Conservation (phyloP, 2,888 invertebrate genomes). For the Lamellibrachia satsuma region DNA sequence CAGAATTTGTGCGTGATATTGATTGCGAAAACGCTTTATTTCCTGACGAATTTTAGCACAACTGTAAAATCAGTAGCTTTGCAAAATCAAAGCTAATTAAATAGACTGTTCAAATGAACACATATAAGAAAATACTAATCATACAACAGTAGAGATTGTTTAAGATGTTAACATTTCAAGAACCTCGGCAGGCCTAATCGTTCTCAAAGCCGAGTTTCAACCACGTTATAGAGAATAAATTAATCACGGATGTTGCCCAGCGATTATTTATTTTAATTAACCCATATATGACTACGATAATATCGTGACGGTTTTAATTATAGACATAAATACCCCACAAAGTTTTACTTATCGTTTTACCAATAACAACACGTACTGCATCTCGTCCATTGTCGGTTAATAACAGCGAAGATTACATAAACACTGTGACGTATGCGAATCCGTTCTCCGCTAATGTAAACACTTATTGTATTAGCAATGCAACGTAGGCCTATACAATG, state of each 20-base stretch:
- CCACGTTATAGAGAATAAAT: too few species aligned
- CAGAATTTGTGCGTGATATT: too few species aligned
- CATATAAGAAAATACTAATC: not conserved
- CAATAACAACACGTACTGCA: too few species aligned
- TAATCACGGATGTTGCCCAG: not conserved
- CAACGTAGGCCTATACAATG: not conserved
- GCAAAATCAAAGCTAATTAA: too few species aligned
- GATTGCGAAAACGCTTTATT: too few species aligned
- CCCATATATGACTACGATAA: not conserved
- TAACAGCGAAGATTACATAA: too few species aligned
- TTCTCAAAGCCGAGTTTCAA: too few species aligned
- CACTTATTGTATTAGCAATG: slow-evolving; percentile 19
- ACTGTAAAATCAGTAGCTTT: too few species aligned
- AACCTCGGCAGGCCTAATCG: not conserved
- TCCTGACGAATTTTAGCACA: too few species aligned
- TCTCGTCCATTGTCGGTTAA: not conserved
- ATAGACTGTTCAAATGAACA: too few species aligned
- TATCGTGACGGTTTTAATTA: not conserved
- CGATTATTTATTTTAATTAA: not conserved
- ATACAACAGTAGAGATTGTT: not conserved
- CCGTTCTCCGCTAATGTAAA: slow-evolving; percentile 24
- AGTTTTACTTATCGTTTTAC: not conserved
- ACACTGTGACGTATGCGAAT: too few species aligned
- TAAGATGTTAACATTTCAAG: not conserved
- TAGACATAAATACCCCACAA: not conserved